phyloP scores from a whole-genome alignment of 37 sponge, comb jelly and placozoan genomes.

The Aphrocallistes beatrix region DNA sequence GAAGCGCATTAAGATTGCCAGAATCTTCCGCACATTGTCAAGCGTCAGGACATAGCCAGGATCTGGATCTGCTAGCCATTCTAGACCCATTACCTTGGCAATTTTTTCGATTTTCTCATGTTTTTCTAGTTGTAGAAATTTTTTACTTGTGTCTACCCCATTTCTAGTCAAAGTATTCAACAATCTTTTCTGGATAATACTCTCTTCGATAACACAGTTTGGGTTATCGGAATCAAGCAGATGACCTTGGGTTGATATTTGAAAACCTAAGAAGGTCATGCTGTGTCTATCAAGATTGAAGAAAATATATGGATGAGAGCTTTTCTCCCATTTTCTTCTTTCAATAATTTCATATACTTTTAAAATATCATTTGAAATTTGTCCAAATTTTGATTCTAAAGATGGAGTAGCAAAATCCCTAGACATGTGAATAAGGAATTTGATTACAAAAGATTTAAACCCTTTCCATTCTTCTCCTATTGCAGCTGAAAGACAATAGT shows the following conservation, averaged over 20 bases:
- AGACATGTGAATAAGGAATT: conserved; percentile 80
- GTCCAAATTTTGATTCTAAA: background rate
- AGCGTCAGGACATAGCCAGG: background rate
- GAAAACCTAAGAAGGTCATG: conserved; percentile 66
- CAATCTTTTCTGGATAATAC: background rate
- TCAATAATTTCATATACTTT: background rate
- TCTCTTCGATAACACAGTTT: background rate
- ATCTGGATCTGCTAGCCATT: conserved; percentile 13
- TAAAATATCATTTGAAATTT: background rate
- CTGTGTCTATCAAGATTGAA: conserved; percentile 57
- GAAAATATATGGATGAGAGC: conserved; percentile 75
- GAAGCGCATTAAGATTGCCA: conserved; percentile 18
- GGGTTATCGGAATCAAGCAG: background rate
- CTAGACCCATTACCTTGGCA: conserved; percentile 45
- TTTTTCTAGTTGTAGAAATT: background rate
- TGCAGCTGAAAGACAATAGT: conserved; percentile 30
- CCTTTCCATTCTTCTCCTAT: conserved; percentile 11
- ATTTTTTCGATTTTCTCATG: conserved; percentile 19
- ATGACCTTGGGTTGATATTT: conserved; percentile 30
- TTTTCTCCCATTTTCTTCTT: conserved; percentile 16
- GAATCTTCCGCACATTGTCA: conserved; percentile 4
- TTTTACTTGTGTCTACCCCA: background rate
- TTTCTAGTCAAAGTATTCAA: background rate
- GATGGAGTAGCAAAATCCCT: conserved; percentile 22
- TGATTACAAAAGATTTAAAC: conserved; percentile 64